Evolutionary conservation across 2,797 vertebrate genomes (phyloP).

Genomic region (Acrossocheilus fasciatus): DNA sequence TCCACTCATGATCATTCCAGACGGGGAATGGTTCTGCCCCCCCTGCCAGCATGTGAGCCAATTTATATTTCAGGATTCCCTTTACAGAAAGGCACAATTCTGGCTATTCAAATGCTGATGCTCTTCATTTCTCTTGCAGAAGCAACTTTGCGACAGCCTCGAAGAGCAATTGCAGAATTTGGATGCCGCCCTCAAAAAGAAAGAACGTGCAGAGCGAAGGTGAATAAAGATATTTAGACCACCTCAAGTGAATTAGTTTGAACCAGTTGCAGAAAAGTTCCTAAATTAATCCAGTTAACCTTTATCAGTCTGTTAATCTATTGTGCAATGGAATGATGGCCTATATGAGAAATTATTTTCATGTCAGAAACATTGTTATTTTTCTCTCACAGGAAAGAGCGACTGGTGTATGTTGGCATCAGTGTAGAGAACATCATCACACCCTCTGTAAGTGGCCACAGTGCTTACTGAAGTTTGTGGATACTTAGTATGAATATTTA

Average conservation of each 20-base stretch:
- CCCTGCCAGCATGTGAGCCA: slow-evolving; percentile 94
- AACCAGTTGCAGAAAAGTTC: background rate
- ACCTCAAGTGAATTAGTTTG: background rate
- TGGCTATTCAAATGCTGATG: background rate
- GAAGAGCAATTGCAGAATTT: slow-evolving; percentile 93
- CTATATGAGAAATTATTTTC: background rate
- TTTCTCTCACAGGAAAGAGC: slow-evolving; percentile 83
- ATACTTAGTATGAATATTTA: background rate
- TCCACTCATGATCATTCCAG: slow-evolving; percentile 96
- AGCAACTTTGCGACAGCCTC: slow-evolving; percentile 93
- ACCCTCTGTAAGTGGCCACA: slow-evolving; percentile 83
- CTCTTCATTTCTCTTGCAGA: slow-evolving; percentile 73
- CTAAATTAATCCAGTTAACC: background rate
- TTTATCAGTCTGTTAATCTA: background rate
- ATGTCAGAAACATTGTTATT: background rate
- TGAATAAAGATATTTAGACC: slow-evolving; percentile 53
- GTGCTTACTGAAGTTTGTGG: background rate
- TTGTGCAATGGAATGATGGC: background rate
- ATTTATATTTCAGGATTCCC: background rate
- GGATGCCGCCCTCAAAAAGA: slow-evolving; percentile 94
- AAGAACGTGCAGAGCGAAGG: slow-evolving; percentile 94
- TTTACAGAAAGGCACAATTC: background rate
- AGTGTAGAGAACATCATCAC: slow-evolving; percentile 98
- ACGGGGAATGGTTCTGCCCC: slow-evolving; percentile 98
- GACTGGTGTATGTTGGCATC: slow-evolving; percentile 96